These are phyloP conservation scores for Anoplolepis gracilipes DNA, from an alignment of 1,140 invertebrate genomes.

Conservation along the genomic window DNA sequence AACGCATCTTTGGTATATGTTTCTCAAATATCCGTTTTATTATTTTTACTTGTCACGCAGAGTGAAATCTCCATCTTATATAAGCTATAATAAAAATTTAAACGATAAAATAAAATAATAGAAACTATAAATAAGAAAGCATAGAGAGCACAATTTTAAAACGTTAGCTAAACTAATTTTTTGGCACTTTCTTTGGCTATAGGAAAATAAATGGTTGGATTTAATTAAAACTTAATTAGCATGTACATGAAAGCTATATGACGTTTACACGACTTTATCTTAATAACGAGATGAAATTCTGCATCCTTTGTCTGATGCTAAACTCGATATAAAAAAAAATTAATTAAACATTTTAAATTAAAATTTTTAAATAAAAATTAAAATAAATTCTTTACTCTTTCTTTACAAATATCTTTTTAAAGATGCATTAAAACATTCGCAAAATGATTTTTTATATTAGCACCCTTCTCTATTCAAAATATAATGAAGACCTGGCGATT, in stretches of 20 bases:
- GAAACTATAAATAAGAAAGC: not conserved
- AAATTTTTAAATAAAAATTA: constrained; percentile 1
- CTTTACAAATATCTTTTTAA: not conserved
- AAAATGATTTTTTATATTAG: constrained; percentile 8
- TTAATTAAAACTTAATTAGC: not conserved
- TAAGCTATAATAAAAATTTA: not conserved
- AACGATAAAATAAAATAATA: not conserved
- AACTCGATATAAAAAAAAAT: not conserved
- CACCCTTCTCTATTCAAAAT: not conserved
- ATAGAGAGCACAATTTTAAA: constrained; percentile 4
- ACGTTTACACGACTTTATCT: not conserved
- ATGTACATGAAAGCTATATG: not conserved
- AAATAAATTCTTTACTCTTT: not conserved
- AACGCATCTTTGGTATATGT: constrained; percentile 24
- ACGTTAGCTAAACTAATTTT: constrained; percentile 1
- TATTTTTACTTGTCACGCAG: not conserved
- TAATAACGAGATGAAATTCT: not conserved
- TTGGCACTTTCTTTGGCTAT: constrained; percentile 37
- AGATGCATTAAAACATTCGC: not conserved
- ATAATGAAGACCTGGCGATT: not conserved
- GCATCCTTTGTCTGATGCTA: not conserved
- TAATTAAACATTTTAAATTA: constrained; percentile 7
- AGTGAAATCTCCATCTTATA: constrained; percentile 9
- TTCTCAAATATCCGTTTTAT: constrained; percentile 33
- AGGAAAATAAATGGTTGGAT: not conserved